Evolutionary conservation across 2,797 vertebrate genomes (phyloP).

Genomic region (Centroberyx gerrardi): DNA sequence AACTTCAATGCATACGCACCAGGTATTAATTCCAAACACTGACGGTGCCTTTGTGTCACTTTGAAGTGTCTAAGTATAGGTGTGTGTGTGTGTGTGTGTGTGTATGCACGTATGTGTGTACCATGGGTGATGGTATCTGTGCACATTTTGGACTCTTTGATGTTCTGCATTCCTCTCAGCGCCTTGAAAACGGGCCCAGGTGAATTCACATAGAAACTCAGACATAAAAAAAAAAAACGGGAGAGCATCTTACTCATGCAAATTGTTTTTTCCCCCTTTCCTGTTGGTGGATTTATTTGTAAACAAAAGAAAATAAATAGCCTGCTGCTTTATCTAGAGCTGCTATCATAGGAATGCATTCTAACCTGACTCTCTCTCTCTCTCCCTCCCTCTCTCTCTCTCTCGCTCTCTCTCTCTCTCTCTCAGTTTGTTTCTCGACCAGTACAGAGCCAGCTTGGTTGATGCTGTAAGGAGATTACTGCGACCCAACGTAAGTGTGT

Average conservation of each 20-base stretch:
- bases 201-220: conserved; percentile 56
- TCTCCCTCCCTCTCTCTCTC: conserved; percentile 18
- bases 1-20: conserved; percentile 27
- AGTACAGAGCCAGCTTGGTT: conserved; percentile 96
- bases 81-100: conserved; percentile 28
- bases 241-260: conserved; percentile 76
- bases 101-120: conserved; percentile 32
- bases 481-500: conserved; percentile 95
- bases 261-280: conserved; percentile 78
- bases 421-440: conserved; percentile 97
- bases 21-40: conserved; percentile 51
- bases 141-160: conserved; percentile 37
- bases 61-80: conserved; percentile 42
- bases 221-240: conserved; percentile 54
- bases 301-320: conserved; percentile 88
- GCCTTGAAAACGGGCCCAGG: conserved; percentile 48
- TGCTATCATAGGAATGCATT: conserved; percentile 88
- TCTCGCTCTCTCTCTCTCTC: conserved; percentile 10
- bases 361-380: conserved; percentile 88
- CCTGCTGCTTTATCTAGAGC: conserved; percentile 87
- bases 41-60: conserved; percentile 15
- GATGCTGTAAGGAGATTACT: conserved; percentile 99
- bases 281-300: conserved; percentile 77
- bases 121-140: conserved; percentile 50
- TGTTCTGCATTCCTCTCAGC: conserved; percentile 59